These are phyloP conservation scores for Pantherophis guttatus DNA, from an alignment of 2,113 vertebrate genomes.

Conservation along the genomic window DNA sequence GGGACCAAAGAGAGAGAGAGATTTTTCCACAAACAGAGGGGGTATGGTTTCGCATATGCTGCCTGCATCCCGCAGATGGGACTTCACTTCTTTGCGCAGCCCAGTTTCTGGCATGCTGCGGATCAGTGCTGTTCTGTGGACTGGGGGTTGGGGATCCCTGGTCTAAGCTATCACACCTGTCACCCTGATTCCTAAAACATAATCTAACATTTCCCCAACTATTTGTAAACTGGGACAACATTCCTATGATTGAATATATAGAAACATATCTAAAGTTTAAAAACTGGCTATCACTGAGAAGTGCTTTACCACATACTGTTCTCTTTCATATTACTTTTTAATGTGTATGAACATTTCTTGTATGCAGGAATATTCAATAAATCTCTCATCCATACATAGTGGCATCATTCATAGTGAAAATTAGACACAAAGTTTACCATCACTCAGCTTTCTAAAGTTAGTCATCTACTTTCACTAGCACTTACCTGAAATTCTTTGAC, in stretches of 20 bases:
- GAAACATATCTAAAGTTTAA: not conserved
- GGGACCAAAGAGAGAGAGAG: too few species aligned
- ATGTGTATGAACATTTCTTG: not conserved
- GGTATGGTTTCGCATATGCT: too few species aligned
- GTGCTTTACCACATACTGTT: not conserved
- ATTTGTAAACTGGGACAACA: not conserved
- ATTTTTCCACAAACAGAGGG: too few species aligned
- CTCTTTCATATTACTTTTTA: not conserved
- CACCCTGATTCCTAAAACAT: not conserved
- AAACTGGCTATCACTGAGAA: not conserved
- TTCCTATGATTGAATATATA: not conserved
- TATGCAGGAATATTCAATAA: not conserved
- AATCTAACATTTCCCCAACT: not conserved
- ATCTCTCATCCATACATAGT: not conserved
- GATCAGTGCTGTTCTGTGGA: too few species aligned
- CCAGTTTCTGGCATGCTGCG: too few species aligned
- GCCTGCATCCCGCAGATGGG: too few species aligned
- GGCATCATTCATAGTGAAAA: not conserved
- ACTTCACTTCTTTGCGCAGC: too few species aligned
- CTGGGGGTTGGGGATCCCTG: not conserved
- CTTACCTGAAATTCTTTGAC: conserved; percentile 94
- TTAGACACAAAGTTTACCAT: not conserved
- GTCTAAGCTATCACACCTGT: not conserved
- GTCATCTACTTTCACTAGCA: not conserved
- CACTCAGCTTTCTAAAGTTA: not conserved